Evolutionary conservation across 2,113 vertebrate species (phyloP).

Genomic region (Myodes glareolus): DNA sequence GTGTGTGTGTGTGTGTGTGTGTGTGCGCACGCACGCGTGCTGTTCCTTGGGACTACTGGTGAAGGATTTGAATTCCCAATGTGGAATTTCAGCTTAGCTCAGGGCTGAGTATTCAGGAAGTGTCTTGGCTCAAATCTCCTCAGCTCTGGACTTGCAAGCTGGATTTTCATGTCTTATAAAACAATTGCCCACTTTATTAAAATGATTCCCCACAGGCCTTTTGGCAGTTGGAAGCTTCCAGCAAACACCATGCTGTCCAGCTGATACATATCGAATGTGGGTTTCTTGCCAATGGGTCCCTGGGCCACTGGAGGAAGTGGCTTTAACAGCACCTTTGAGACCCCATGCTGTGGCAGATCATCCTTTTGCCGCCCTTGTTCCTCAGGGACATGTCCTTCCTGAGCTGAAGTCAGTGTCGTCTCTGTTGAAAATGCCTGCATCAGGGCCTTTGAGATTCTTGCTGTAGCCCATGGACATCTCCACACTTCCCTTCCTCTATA

Average conservation of each 20-base stretch:
- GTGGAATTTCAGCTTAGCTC: neutral
- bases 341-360: too few species aligned
- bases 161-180: neutral
- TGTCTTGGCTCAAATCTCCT: neutral
- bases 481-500: neutral
- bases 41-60: neutral
- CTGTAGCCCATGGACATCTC: neutral
- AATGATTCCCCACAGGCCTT: conserved; percentile 28
- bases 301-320: too few species aligned
- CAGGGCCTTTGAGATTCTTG: too few species aligned
- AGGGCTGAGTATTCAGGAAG: neutral
- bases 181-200: neutral
- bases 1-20: neutral
- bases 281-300: neutral
- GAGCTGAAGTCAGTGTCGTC: neutral
- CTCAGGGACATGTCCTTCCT: neutral
- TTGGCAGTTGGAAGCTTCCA: neutral
- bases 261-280: rapidly evolving
- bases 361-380: neutral
- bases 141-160: neutral
- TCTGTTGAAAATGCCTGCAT: neutral
- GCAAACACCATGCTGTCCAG: neutral
- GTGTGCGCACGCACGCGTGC: too few species aligned
- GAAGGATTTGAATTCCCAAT: too few species aligned
- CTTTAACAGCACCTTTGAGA: neutral